Conservation (phyloP, 2,888 invertebrate genomes). For the Microctonus aethiopoides region DNA sequence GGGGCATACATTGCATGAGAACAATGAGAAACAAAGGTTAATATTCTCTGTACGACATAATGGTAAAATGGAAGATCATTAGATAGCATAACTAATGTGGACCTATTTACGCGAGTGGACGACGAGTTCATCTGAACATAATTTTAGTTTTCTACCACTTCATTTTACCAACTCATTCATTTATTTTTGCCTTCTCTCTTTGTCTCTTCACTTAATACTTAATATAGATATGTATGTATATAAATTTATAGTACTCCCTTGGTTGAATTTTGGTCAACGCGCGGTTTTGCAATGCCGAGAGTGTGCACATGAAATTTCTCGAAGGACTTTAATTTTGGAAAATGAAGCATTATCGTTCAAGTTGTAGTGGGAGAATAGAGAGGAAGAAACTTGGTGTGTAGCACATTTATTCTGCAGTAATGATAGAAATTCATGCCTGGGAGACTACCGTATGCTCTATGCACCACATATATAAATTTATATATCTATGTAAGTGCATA, state of each 20-base stretch:
- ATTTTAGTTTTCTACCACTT: conserved; percentile 14
- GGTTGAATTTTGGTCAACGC: conserved; percentile 25
- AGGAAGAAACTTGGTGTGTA: not conserved
- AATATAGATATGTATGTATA: not conserved
- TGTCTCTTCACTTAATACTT: not conserved
- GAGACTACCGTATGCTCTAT: not conserved
- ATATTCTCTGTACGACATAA: conserved; percentile 26
- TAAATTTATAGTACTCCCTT: not conserved
- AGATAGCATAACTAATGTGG: conserved; percentile 25
- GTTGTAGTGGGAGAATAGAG: not conserved
- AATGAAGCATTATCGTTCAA: conserved; percentile 27
- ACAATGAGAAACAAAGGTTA: conserved; percentile 32
- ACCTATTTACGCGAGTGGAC: conserved; percentile 17
- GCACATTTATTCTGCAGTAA: conserved; percentile 19
- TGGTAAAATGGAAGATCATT: conserved; percentile 25
- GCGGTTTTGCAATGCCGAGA: not conserved
- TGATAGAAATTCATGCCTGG: conserved; percentile 23
- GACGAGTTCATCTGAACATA: conserved; percentile 22
- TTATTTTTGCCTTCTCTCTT: not conserved
- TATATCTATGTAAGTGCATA: no score
- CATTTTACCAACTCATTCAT: not conserved
- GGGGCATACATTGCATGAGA: conserved; percentile 18
- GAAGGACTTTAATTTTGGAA: conserved; percentile 22
- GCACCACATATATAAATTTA: not conserved
- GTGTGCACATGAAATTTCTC: conserved; percentile 15